These are phyloP conservation scores for Solenodon paradoxus DNA, from an alignment of 2,113 vertebrate species.

Conservation along the genomic window DNA sequence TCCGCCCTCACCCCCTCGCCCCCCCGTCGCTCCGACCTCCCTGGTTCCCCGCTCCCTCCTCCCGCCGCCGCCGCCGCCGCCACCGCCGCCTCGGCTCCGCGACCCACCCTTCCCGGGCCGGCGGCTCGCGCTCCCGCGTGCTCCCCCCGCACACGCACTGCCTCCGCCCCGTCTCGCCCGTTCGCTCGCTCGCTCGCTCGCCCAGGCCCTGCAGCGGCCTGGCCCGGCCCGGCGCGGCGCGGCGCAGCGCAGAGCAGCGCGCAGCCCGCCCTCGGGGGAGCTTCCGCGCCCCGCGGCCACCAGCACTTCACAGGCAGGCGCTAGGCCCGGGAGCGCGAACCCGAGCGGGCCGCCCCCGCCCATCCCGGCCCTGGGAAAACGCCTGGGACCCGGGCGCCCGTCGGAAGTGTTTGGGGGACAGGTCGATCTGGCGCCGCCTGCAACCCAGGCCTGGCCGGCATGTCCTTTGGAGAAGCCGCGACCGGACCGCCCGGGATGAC, in stretches of 20 bases:
- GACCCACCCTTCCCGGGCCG: constrained; percentile 52
- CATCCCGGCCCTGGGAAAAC: background rate
- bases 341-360: background rate
- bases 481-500: background rate
- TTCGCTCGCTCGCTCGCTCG: background rate
- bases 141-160: background rate
- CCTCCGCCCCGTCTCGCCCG: background rate
- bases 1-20: background rate
- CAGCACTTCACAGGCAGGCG: background rate
- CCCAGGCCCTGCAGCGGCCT: constrained; percentile 70
- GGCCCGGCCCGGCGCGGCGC: constrained; percentile 70
- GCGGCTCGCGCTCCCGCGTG: background rate
- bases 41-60: constrained; percentile 34
- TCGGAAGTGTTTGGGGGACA: constrained; percentile 72
- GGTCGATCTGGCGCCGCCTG: background rate
- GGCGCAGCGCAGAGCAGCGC: constrained; percentile 47
- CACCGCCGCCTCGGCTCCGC: background rate
- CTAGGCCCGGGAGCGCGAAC: background rate
- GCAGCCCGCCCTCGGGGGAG: background rate
- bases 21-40: constrained; percentile 25
- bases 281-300: background rate
- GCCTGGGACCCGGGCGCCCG: constrained; percentile 72
- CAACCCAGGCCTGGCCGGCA: rapidly evolving
- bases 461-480: background rate
- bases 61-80: background rate